Conservation (phyloP, 2,797 vertebrate species). For the Peromyscus attwateri region DNA sequence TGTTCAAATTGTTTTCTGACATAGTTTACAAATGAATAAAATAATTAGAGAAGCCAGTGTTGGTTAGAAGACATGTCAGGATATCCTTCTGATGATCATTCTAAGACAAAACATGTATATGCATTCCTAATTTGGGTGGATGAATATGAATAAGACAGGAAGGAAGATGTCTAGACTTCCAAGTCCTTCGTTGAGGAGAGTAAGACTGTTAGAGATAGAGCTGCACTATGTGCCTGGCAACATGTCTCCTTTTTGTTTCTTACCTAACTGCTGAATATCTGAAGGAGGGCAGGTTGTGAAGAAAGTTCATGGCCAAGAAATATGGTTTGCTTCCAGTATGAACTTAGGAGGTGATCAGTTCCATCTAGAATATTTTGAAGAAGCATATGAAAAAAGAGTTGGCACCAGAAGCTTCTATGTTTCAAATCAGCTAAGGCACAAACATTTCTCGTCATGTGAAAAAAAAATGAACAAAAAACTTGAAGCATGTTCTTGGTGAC, state of each 20-base stretch:
- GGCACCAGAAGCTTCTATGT: not conserved
- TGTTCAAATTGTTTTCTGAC: conserved; percentile 16
- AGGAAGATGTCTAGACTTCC: not conserved
- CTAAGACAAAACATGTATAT: not conserved
- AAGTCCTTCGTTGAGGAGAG: not conserved
- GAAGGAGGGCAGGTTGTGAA: not conserved
- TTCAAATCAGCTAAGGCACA: not conserved
- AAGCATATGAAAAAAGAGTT: not conserved
- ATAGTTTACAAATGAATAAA: conserved; percentile 10
- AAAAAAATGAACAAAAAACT: not conserved
- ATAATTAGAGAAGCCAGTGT: not conserved
- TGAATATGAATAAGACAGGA: not conserved
- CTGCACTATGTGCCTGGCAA: not conserved
- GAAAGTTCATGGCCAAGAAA: not conserved
- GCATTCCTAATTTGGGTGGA: not conserved
- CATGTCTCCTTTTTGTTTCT: not conserved
- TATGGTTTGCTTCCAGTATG: not conserved
- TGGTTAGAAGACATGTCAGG: no score
- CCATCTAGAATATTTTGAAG: not conserved
- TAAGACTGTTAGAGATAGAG: not conserved
- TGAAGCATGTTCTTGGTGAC: not conserved
- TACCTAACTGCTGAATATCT: not conserved
- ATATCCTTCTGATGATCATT: not conserved
- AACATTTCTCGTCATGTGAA: conserved; percentile 24
- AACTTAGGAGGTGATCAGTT: conserved; percentile 13